Conservation (phyloP, 2,113 vertebrate genomes). For the Asarcornis scutulata region DNA sequence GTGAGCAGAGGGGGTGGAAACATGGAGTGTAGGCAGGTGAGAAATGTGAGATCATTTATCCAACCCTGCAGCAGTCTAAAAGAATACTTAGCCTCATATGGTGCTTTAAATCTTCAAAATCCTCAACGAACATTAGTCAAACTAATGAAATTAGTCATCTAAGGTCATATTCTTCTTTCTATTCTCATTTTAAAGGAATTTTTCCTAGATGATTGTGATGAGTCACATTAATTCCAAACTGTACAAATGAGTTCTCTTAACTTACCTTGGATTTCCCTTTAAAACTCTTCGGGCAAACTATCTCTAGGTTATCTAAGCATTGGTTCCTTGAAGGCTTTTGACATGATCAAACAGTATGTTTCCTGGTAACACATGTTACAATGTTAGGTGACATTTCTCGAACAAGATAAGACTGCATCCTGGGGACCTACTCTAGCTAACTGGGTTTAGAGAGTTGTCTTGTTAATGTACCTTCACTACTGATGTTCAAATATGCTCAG, state of each 20-base stretch:
- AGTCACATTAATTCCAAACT: background rate
- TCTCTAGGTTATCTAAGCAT: background rate
- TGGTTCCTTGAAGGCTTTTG: background rate
- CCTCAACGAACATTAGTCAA: constrained; percentile 30
- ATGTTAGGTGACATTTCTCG: constrained; percentile 24
- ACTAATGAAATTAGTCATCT: constrained; percentile 61
- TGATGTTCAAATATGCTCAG: background rate
- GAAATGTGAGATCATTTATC: constrained; percentile 73
- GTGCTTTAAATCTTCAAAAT: constrained; percentile 52
- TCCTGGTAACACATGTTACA: constrained; percentile 11
- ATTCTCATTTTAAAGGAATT: constrained; percentile 15
- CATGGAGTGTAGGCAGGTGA: constrained; percentile 64
- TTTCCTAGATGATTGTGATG: background rate
- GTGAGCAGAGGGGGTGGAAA: constrained; percentile 67
- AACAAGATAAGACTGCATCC: background rate
- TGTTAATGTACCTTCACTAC: background rate
- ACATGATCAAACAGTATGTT: background rate
- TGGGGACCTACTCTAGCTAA: constrained; percentile 8
- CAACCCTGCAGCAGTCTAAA: constrained; percentile 61
- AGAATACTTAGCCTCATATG: constrained; percentile 67
- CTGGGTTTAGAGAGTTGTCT: constrained; percentile 21
- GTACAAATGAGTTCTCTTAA: background rate
- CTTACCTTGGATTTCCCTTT: background rate
- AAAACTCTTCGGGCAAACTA: background rate
- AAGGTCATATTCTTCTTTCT: background rate